A percentile compares a stretch with the other conserved stretches of the same genome.
Evolutionary conservation across 1,140 invertebrate species (phyloP).

Genomic region (Drosophila navojoa): DNA sequence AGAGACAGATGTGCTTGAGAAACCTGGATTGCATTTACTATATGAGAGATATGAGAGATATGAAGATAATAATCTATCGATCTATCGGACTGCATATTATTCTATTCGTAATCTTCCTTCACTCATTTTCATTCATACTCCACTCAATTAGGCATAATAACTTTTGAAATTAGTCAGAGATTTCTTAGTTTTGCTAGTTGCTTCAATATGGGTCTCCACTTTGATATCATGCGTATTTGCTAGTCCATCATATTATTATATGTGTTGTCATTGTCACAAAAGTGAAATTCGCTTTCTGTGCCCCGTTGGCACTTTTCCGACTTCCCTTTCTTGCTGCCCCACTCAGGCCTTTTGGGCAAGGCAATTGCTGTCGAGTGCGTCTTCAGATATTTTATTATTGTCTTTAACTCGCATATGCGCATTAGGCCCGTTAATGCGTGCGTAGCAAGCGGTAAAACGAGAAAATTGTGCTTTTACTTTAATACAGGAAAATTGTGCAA

Average conservation of each 20-base stretch:
- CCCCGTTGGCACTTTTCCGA: slow-evolving; percentile 48
- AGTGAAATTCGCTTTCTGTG: slow-evolving; percentile 67
- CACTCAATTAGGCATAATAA: too few species aligned
- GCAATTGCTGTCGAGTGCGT: slow-evolving; percentile 24
- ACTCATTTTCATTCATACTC: too few species aligned
- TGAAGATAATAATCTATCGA: too few species aligned
- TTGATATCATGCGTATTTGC: slow-evolving; percentile 5
- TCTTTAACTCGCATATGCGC: slow-evolving; percentile 24
- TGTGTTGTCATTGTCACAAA: slow-evolving; percentile 50
- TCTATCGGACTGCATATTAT: too few species aligned
- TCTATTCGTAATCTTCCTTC: too few species aligned
- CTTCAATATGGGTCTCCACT: too few species aligned
- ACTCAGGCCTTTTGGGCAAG: slow-evolving; percentile 8
- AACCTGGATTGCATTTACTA: too few species aligned
- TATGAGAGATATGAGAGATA: too few species aligned
- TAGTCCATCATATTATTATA: background rate
- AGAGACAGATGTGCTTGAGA: too few species aligned
- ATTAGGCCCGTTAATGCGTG: slow-evolving; percentile 36
- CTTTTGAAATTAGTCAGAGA: too few species aligned
- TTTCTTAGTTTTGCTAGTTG: too few species aligned
- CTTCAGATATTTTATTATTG: slow-evolving; percentile 32
- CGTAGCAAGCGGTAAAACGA: slow-evolving; percentile 16
- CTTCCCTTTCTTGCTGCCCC: slow-evolving; percentile 25
- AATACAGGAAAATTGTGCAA: slow-evolving; percentile 9
- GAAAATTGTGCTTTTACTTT: slow-evolving; percentile 29